phyloP scores from a whole-genome alignment of 2,113 vertebrate species.

The Catharus minimus region DNA sequence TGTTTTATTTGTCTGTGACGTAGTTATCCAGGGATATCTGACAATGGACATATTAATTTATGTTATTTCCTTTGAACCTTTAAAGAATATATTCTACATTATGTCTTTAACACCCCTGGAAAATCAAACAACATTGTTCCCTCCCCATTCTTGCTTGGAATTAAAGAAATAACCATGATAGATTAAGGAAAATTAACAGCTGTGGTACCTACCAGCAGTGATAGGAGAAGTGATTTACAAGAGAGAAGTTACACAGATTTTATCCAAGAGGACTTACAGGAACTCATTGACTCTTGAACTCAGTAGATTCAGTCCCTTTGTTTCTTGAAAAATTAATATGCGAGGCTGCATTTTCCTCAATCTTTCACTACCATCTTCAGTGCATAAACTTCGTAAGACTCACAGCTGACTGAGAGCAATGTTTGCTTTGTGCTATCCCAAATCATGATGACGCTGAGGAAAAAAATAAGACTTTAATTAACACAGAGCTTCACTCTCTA shows the following conservation, averaged over 20 bases:
- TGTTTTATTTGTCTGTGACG: background rate
- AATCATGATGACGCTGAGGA: background rate
- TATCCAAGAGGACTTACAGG: background rate
- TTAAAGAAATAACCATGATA: conserved; percentile 24
- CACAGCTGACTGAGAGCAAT: background rate
- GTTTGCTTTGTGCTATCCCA: conserved; percentile 12
- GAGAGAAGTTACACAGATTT: background rate
- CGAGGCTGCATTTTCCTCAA: background rate
- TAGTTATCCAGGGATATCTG: conserved; percentile 17
- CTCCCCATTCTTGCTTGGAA: background rate
- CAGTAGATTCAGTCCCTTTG: background rate
- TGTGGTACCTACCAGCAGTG: background rate
- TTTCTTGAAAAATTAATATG: background rate
- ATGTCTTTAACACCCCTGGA: conserved; percentile 12
- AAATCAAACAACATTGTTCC: background rate
- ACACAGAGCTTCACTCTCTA: background rate
- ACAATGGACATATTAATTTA: background rate
- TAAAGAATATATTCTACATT: conserved; percentile 9
- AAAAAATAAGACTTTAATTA: background rate
- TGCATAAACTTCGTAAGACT: background rate
- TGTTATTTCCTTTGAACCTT: background rate
- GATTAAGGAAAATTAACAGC: background rate
- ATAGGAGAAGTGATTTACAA: background rate
- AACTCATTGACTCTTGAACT: background rate
- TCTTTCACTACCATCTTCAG: conserved; percentile 2